A percentile compares a stretch with the other conserved stretches of the same genome.
Conservation (phyloP, 2,113 vertebrate genomes). For the Pelusios castaneus region DNA sequence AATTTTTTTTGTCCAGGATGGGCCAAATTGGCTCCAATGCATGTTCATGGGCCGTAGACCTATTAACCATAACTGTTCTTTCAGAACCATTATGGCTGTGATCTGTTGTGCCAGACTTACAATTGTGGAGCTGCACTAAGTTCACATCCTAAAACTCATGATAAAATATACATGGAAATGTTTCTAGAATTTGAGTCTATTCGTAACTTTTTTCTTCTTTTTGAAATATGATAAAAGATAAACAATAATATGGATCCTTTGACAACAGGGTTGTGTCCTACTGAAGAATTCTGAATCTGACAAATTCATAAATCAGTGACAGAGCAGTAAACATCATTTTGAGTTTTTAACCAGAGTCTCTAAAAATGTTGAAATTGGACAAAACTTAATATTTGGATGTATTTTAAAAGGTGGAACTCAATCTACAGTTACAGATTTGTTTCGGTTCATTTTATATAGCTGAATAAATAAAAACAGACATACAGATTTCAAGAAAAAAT, state of each 20-base stretch:
- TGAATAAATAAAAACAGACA: not conserved
- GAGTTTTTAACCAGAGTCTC: not conserved
- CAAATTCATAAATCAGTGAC: constrained; percentile 38
- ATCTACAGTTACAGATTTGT: not conserved
- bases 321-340: not conserved
- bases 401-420: not conserved
- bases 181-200: constrained; percentile 34
- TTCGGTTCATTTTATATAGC: not conserved
- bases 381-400: not conserved
- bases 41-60: not conserved
- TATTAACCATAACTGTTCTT: not conserved
- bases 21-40: not conserved
- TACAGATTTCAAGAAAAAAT: not conserved
- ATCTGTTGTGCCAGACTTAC: not conserved
- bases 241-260: constrained; percentile 61
- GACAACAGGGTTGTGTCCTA: constrained; percentile 64
- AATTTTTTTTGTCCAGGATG: not conserved
- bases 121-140: constrained; percentile 7
- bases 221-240: constrained; percentile 63
- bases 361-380: not conserved
- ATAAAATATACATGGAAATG: constrained; percentile 32
- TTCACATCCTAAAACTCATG: constrained; percentile 45
- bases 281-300: constrained; percentile 67
- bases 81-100: constrained; percentile 14
- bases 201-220: constrained; percentile 46